phyloP scores from a whole-genome alignment of 2,797 vertebrate genomes.

The Pteronotus mesoamericanus region DNA sequence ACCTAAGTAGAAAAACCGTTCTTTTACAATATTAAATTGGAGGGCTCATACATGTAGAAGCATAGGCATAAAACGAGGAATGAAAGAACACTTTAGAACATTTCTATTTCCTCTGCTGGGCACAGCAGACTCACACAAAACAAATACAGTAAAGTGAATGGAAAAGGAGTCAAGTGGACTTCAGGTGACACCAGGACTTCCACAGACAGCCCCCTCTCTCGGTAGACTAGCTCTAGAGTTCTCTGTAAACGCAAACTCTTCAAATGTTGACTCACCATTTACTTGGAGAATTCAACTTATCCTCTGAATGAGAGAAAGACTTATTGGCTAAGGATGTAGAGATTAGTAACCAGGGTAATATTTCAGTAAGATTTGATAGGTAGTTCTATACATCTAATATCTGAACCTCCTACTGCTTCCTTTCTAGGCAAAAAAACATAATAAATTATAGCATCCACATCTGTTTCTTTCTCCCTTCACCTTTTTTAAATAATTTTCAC shows the following conservation, averaged over 20 bases:
- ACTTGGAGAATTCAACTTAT: background rate
- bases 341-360: background rate
- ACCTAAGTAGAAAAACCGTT: background rate
- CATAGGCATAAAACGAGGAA: background rate
- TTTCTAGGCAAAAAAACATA: background rate
- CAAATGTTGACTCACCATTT: background rate
- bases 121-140: background rate
- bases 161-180: conserved; percentile 1
- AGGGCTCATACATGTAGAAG: background rate
- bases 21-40: background rate
- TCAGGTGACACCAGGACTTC: background rate
- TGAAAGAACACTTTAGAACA: background rate
- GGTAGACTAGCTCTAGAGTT: background rate
- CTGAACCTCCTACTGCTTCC: background rate
- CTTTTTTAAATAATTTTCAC: background rate
- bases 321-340: background rate
- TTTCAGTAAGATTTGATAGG: background rate
- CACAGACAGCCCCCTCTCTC: background rate
- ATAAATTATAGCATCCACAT: background rate
- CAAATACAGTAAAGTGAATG: background rate
- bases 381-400: background rate
- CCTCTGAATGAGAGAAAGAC: background rate
- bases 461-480: background rate
- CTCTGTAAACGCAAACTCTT: background rate
- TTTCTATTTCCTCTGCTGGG: background rate